phyloP scores from a whole-genome alignment of 2,888 invertebrate genomes.

The Heterodera filipjevi region DNA sequence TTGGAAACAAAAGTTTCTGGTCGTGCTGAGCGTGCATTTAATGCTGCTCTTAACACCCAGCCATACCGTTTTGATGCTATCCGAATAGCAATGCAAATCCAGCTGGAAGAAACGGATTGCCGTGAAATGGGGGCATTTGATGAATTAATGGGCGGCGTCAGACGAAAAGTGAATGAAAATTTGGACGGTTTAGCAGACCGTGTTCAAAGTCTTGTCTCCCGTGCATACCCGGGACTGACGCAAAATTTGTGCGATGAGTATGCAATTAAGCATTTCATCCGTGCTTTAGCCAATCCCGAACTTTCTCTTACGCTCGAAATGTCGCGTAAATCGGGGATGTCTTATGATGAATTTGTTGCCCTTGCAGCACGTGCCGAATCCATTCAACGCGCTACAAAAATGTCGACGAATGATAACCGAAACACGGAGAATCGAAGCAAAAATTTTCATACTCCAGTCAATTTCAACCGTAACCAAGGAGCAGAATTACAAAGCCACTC shows the following conservation, averaged over 20 bases:
- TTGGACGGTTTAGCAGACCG: background rate
- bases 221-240: conserved; percentile 7
- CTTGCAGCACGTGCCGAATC: too few relatives aligned
- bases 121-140: background rate
- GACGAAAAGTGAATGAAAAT: background rate
- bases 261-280: conserved; percentile 12
- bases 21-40: conserved; percentile 9
- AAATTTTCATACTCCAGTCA: too few relatives aligned
- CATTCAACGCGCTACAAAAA: too few relatives aligned
- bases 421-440: too few relatives aligned
- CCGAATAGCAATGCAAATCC: background rate
- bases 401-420: too few relatives aligned
- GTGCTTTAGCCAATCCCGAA: background rate
- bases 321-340: too few relatives aligned
- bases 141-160: background rate
- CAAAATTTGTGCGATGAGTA: background rate
- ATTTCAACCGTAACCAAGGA: too few relatives aligned
- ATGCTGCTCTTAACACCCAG: background rate
- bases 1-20: conserved; percentile 12
- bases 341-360: too few relatives aligned
- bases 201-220: background rate
- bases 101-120: conserved; percentile 5
- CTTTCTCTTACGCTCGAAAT: too few relatives aligned
- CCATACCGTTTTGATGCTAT: conserved; percentile 9
- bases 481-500: too few relatives aligned